These are phyloP conservation scores for Cephus sareptanus DNA, from an alignment of 2,888 invertebrate species.

Conservation along the genomic window DNA sequence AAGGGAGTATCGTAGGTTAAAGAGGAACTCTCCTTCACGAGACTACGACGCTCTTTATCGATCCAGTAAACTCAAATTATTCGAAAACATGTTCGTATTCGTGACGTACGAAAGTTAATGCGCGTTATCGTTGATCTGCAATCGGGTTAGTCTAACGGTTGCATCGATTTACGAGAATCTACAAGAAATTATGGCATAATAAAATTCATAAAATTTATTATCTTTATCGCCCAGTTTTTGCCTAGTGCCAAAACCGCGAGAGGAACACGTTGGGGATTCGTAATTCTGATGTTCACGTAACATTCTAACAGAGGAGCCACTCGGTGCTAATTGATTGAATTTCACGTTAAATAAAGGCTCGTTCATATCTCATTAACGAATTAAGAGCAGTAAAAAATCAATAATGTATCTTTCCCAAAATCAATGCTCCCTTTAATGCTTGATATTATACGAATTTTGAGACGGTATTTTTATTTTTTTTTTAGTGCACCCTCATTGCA, in stretches of 20 bases:
- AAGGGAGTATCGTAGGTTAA: conserved; percentile 8
- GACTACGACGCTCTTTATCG: conserved; percentile 5
- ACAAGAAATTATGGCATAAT: background rate
- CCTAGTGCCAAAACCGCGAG: background rate
- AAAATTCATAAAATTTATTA: background rate
- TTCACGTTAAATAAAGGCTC: background rate
- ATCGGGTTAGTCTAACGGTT: background rate
- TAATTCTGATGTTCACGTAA: background rate
- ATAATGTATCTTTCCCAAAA: background rate
- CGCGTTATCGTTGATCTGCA: background rate
- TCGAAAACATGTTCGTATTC: background rate
- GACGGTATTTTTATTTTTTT: background rate
- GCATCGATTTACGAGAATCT: background rate
- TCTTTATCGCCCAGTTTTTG: background rate
- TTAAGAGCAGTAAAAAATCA: background rate
- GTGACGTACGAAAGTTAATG: background rate
- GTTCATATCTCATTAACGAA: background rate
- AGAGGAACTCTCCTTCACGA: conserved; percentile 8
- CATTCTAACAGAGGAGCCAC: background rate
- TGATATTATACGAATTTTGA: background rate
- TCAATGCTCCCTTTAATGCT: background rate
- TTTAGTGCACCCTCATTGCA: background rate
- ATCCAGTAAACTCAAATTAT: conserved; percentile 3
- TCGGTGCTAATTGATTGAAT: background rate
- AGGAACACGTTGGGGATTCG: background rate